phyloP scores from a whole-genome alignment of 1,140 invertebrate species.

The Paraescarpia echinospica region DNA sequence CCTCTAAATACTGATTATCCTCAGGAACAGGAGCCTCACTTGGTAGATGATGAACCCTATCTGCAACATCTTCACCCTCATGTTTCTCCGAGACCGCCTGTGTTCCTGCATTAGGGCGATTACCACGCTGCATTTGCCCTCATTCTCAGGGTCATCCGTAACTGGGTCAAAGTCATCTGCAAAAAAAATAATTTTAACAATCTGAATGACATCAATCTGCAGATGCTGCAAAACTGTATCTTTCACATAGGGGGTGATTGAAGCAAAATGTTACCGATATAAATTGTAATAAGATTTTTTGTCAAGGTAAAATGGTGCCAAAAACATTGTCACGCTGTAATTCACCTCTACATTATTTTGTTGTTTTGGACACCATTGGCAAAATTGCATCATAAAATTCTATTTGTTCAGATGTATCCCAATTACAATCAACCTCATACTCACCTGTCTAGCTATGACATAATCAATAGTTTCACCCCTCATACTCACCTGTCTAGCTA shows the following conservation, averaged over 20 bases:
- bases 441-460: no score
- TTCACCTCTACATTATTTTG: neutral
- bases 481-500: no score
- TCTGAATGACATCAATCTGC: no score
- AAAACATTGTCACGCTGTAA: neutral
- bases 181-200: no score
- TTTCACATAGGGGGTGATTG: neutral
- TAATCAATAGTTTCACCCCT: no score
- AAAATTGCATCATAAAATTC: no score
- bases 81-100: conserved; percentile 41
- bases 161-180: conserved; percentile 53
- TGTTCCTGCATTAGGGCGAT: conserved; percentile 60
- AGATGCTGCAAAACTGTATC: neutral
- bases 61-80: conserved; percentile 52
- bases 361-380: no score
- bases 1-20: no score
- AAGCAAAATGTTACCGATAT: neutral
- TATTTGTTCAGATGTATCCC: no score
- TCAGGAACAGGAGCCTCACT: conserved; percentile 38
- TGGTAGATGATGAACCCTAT: conserved; percentile 61
- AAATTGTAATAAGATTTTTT: neutral
- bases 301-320: neutral
- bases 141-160: conserved; percentile 48
- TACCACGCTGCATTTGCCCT: conserved; percentile 55
- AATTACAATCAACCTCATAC: no score